These are phyloP conservation scores for Graphium colonna DNA, from an alignment of 2,888 invertebrate genomes.

Conservation along the genomic window DNA sequence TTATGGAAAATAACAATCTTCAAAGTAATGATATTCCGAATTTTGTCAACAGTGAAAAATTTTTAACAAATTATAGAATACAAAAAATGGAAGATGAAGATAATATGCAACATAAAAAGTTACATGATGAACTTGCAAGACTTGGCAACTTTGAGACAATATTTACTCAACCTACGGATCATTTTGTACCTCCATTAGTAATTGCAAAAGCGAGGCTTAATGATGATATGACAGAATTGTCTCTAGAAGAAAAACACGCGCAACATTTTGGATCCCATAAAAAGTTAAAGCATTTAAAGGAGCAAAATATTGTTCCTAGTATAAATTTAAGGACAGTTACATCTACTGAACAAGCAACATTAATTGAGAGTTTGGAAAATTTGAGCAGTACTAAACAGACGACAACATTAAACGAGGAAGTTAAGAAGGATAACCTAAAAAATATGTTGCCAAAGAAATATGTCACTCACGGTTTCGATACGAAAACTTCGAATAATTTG, in stretches of 20 bases:
- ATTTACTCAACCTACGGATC: slow-evolving; percentile 73
- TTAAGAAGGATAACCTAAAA: slow-evolving; percentile 49
- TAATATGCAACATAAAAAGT: slow-evolving; percentile 62
- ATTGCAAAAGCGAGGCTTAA: slow-evolving; percentile 75
- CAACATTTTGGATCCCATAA: slow-evolving; percentile 63
- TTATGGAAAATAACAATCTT: slow-evolving; percentile 48
- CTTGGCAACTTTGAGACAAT: slow-evolving; percentile 68
- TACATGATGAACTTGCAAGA: slow-evolving; percentile 67
- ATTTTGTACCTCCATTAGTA: slow-evolving; percentile 73
- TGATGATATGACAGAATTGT: slow-evolving; percentile 73
- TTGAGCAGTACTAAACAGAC: slow-evolving; percentile 30
- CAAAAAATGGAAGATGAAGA: slow-evolving; percentile 63
- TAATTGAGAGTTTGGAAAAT: slow-evolving; percentile 32
- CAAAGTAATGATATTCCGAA: slow-evolving; percentile 63
- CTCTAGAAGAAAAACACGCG: slow-evolving; percentile 70
- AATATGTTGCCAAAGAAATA: slow-evolving; percentile 59
- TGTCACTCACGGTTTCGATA: slow-evolving; percentile 48
- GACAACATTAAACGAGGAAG: slow-evolving; percentile 33
- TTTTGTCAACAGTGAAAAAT: slow-evolving; percentile 43
- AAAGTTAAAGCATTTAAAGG: slow-evolving; percentile 36
- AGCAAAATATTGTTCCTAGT: slow-evolving; percentile 27
- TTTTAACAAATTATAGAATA: slow-evolving; percentile 47
- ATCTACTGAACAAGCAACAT: slow-evolving; percentile 22
- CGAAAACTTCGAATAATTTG: slow-evolving; percentile 42
- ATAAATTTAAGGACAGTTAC: slow-evolving; percentile 30